Percentiles rank a stretch among this genome's conserved stretches.
These are phyloP conservation scores for Gracilinanus agilis DNA, from an alignment of 2,113 vertebrate species.

Conservation along the genomic window DNA sequence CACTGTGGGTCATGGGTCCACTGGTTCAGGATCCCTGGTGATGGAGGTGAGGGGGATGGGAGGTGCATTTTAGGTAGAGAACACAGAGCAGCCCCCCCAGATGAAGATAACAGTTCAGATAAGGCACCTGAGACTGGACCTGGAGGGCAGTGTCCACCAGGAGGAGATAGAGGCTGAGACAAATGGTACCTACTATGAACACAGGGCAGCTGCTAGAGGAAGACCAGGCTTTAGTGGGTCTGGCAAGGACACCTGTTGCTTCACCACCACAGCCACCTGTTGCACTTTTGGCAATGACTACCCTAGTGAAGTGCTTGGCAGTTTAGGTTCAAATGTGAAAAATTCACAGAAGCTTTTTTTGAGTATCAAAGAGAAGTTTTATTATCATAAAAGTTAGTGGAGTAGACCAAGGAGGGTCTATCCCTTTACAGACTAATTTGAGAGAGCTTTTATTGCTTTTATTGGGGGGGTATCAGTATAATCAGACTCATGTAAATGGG, in stretches of 20 bases:
- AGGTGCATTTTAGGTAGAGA: conserved; percentile 59
- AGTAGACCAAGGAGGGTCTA: no score
- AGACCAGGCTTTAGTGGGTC: conserved; percentile 56
- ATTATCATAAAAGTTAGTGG: no score
- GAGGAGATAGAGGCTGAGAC: conserved; percentile 59
- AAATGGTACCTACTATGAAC: conserved; percentile 50
- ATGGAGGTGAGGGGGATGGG: conserved; percentile 62
- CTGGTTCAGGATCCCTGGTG: conserved; percentile 69
- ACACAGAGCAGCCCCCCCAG: conserved; percentile 66
- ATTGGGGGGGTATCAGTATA: no score
- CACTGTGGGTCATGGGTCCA: conserved; percentile 59
- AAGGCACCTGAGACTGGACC: conserved; percentile 68
- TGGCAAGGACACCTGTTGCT: conserved; percentile 61
- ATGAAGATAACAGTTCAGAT: conserved; percentile 80
- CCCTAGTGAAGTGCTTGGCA: no score
- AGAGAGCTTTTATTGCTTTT: no score
- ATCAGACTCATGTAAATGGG: no score
- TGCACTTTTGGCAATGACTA: no score
- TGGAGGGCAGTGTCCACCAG: conserved; percentile 40
- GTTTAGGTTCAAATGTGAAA: no score
- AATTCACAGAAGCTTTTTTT: no score
- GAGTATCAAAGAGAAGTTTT: no score
- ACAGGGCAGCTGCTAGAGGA: conserved; percentile 71
- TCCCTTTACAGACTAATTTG: no score
- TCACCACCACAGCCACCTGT: background rate